Conservation (phyloP, 2,113 vertebrate species). For the Natator depressus region DNA sequence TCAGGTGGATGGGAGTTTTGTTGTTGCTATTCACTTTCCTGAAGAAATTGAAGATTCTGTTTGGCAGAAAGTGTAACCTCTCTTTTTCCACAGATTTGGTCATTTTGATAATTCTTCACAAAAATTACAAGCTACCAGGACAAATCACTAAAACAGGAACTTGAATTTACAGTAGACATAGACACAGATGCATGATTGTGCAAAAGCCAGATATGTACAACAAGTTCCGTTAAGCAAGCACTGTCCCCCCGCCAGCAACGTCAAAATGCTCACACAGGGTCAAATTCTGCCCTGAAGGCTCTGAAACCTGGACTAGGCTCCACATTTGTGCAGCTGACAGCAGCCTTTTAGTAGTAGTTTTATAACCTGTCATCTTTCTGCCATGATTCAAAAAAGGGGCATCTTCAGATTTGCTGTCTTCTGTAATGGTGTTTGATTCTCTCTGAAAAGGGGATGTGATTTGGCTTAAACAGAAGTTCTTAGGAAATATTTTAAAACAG, state of each 20-base stretch:
- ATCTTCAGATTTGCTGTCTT: background rate
- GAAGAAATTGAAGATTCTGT: background rate
- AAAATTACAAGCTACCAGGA: background rate
- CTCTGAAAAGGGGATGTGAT: background rate
- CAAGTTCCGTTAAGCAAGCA: background rate
- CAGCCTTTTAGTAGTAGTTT: background rate
- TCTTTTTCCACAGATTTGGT: background rate
- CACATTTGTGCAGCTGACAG: background rate
- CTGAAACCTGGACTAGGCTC: background rate
- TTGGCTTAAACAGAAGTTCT: background rate
- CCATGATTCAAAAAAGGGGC: background rate
- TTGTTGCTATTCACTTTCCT: background rate
- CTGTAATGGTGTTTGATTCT: background rate
- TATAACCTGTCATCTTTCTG: background rate
- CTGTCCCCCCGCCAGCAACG: background rate
- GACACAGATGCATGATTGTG: background rate
- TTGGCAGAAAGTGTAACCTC: background rate
- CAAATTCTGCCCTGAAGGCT: background rate
- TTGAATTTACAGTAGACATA: background rate
- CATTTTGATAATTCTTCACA: background rate
- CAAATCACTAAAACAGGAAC: background rate
- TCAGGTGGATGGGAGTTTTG: background rate
- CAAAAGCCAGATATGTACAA: background rate
- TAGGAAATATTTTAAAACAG: background rate
- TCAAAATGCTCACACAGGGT: background rate